A percentile compares a stretch with the other conserved stretches of the same genome.
These are phyloP conservation scores for Nomada fabriciana DNA, from an alignment of 2,888 invertebrate species.

Conservation along the genomic window DNA sequence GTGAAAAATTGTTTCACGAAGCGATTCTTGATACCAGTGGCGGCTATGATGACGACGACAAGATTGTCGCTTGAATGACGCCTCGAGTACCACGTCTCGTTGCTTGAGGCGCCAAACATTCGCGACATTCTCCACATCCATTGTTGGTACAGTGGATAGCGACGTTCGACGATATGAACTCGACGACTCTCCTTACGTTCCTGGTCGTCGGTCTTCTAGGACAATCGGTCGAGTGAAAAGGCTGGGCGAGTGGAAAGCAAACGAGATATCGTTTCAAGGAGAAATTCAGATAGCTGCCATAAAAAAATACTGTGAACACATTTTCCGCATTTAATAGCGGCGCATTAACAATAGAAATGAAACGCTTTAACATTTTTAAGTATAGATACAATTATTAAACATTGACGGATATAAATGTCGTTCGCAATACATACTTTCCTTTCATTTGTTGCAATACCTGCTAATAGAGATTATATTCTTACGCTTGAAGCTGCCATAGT, in stretches of 20 bases:
- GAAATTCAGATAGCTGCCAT: constrained; percentile 25
- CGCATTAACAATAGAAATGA: too few species aligned
- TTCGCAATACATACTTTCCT: too few species aligned
- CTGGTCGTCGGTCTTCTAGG: constrained; percentile 49
- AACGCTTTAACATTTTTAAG: too few species aligned
- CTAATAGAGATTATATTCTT: too few species aligned
- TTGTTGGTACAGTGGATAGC: constrained; percentile 38
- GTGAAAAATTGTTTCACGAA: constrained; percentile 44
- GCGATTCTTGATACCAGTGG: constrained; percentile 40
- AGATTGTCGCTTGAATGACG: constrained; percentile 59
- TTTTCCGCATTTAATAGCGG: not conserved
- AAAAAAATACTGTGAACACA: not conserved
- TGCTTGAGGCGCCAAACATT: constrained; percentile 54
- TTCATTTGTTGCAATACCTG: too few species aligned
- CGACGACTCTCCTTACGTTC: constrained; percentile 48
- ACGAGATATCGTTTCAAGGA: constrained; percentile 38
- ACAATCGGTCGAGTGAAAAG: constrained; percentile 33
- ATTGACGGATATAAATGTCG: too few species aligned
- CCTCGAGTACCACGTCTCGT: constrained; percentile 59
- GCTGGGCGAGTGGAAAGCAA: constrained; percentile 50
- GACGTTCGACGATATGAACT: constrained; percentile 54
- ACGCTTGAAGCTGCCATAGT: too few species aligned
- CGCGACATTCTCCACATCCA: constrained; percentile 56
- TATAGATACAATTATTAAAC: too few species aligned
- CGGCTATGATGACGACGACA: constrained; percentile 51